A percentile compares a stretch with the other conserved stretches of the same genome.
Evolutionary conservation across 30 jellyfish, hydroid and myxozoan genomes (phyloP).

Genomic region (Aurelia coerulea): DNA sequence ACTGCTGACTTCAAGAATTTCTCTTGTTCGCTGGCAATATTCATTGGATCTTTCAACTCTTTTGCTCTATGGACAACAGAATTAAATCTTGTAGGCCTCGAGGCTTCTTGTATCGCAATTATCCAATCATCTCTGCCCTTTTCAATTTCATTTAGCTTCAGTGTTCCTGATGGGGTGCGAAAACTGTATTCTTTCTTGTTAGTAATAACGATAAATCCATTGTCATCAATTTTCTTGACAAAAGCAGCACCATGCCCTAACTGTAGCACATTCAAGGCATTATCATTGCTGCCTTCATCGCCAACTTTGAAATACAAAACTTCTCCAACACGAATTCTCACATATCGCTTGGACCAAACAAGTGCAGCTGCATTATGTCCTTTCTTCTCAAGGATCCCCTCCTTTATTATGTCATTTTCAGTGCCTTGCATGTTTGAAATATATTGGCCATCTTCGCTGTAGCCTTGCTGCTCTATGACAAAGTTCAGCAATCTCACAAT

Average conservation of each 20-base stretch:
- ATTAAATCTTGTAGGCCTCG: conserved; percentile 61
- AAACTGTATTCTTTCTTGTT: conserved; percentile 79
- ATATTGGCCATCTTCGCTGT: conserved; percentile 42
- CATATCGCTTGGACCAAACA: conserved; percentile 90
- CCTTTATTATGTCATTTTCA: conserved; percentile 59
- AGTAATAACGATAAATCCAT: conserved; percentile 74
- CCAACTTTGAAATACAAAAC: conserved; percentile 85
- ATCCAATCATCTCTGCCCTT: conserved; percentile 89
- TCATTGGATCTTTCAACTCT: conserved; percentile 22
- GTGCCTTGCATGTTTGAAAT: conserved; percentile 16
- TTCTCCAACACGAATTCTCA: conserved; percentile 80
- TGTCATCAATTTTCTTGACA: conserved; percentile 72
- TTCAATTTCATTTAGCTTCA: conserved; percentile 38
- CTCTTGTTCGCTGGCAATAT: conserved; percentile 72
- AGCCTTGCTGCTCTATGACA: conserved; percentile 77
- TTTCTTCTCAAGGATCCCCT: conserved; percentile 81
- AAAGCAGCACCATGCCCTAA: conserved; percentile 69
- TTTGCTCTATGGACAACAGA: conserved; percentile 23
- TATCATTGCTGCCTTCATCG: conserved; percentile 72
- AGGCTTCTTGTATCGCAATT: conserved; percentile 90
- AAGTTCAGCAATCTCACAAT: conserved; percentile 67
- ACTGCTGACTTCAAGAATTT: conserved; percentile 67
- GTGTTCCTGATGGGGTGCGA: conserved; percentile 54
- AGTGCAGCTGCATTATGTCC: conserved; percentile 95
- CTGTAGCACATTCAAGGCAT: conserved; percentile 80